Evolutionary conservation across 2,797 vertebrate species (phyloP), one percentile per base, ranked within the genome.

Genomic region (Lycodopsis pacificus): DNA sequence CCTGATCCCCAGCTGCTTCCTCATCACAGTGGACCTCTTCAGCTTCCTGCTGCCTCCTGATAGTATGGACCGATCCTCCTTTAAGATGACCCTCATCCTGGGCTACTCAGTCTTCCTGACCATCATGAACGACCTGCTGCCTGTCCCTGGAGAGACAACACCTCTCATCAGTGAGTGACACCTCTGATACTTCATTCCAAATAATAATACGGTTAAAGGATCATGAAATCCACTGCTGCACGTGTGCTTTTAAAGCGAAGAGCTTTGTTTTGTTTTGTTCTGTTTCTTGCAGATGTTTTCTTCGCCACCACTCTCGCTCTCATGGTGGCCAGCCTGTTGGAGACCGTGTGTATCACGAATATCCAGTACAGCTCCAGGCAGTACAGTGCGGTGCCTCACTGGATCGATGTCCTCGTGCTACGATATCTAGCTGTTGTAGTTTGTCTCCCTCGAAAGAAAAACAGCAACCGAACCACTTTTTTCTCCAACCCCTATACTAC

Each of bases 81-180:
- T 96, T 80, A 96, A 96, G 91, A 95, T 96, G 88, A 96, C 94
- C n/a, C 93, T 96, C 46, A 94, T 95, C 64, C 84, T 96, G 80
- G 95, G 94, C 53, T 96, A 96, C 91, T 95, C 93, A 0, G 86
- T 96, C 38, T 96, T 96, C 83, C 89, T 95, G 69, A 91, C 96
- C 78, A 93, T 94, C 61, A 94, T 95, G 93, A 96, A 94, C 1
- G 86, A 95, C 77, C 63, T 96, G 78, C 90, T 96, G 65, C 95
- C 95, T 0, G 11, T 53, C 70, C 95, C 93, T 0, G 93, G 94
- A 25, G 91, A 89, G 49, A 86, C 63, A 44, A 94, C 89, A 5
- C 93, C 94, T 2, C 87, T 96, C 34, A 93, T 95, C 72, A 95
- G 95, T 96, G 46, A 88, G 83, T 66, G 2, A 34, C 14, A 32